phyloP scores from a whole-genome alignment of 2,888 invertebrate genomes.

The Drosophila mettleri region DNA sequence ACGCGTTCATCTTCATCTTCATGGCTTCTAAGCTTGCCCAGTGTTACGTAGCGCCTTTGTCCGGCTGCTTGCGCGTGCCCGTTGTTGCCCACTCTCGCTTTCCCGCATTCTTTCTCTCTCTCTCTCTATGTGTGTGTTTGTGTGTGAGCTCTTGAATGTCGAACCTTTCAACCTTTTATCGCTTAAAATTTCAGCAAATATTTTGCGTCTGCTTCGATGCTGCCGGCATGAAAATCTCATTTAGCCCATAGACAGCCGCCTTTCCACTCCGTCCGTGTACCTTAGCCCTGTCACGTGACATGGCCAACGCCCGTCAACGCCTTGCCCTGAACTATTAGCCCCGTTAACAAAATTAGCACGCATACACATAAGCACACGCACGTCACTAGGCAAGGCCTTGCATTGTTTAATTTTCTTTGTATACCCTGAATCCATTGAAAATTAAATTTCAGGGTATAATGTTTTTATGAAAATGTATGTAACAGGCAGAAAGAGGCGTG shows the following conservation, averaged over 20 bases:
- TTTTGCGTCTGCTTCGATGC: conserved; percentile 41
- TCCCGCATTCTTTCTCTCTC: too few relatives aligned
- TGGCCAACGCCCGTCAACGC: conserved; percentile 40
- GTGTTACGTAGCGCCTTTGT: conserved; percentile 28
- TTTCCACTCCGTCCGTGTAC: conserved; percentile 16
- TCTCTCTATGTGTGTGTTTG: not conserved
- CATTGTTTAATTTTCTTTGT: conserved; percentile 19
- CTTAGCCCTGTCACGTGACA: conserved; percentile 45
- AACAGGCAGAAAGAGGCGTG: too few relatives aligned
- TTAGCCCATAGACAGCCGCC: conserved; percentile 48
- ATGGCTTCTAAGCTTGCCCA: conserved; percentile 59
- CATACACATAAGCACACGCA: conserved; percentile 22
- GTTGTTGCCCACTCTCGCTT: too few relatives aligned
- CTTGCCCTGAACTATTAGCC: conserved; percentile 63
- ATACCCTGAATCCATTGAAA: not conserved
- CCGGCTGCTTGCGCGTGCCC: not conserved
- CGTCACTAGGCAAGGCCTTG: conserved; percentile 17
- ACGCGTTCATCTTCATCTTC: conserved; percentile 47
- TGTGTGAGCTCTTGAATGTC: conserved; percentile 42
- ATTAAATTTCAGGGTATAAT: too few relatives aligned
- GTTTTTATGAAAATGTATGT: too few relatives aligned
- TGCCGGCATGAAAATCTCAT: conserved; percentile 61
- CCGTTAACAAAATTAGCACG: conserved; percentile 66
- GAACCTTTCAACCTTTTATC: conserved; percentile 71
- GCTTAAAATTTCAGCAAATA: conserved; percentile 71